Percentiles rank a stretch among this genome's conserved stretches.
Evolutionary conservation across 2,888 invertebrate species (phyloP).

Genomic region (Tineola bisselliella): DNA sequence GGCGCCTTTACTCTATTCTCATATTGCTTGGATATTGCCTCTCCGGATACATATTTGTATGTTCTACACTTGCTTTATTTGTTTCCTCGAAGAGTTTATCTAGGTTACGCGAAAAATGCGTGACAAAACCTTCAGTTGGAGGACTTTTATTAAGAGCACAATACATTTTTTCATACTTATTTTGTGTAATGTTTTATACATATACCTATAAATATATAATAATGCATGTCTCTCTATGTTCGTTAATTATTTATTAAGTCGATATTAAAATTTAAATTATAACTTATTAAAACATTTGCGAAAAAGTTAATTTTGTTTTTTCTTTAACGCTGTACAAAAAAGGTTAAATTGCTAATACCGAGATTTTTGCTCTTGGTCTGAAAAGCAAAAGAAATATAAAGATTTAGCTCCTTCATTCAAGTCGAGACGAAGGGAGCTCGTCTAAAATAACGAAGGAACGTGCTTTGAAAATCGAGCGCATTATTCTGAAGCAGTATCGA

Average conservation of each 20-base stretch:
- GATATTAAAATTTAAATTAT: no score
- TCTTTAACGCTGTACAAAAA: no score
- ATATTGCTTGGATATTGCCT: slow-evolving; percentile 34
- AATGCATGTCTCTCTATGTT: no score
- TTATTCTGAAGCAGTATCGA: slow-evolving; percentile 2
- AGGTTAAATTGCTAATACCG: background rate
- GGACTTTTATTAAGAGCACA: slow-evolving; percentile 11
- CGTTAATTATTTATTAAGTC: no score
- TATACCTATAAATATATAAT: background rate
- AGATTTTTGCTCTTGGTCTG: background rate
- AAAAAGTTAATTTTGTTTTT: no score
- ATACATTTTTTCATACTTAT: slow-evolving; percentile 5
- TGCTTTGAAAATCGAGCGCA: slow-evolving; percentile 43
- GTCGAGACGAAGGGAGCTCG: slow-evolving; percentile 41
- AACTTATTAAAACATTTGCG: no score
- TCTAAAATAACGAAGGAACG: slow-evolving; percentile 54
- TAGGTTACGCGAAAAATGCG: slow-evolving; percentile 15
- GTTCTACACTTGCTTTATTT: slow-evolving; percentile 14
- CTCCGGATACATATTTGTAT: slow-evolving; percentile 17
- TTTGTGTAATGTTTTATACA: background rate
- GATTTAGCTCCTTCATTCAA: slow-evolving; percentile 24
- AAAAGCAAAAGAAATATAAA: background rate
- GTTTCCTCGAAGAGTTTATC: slow-evolving; percentile 12
- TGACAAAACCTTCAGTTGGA: slow-evolving; percentile 9
- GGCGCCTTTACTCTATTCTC: slow-evolving; percentile 37